Base-by-base conservation (phyloP, 37 sponge, comb jelly and placozoan genomes). In the Halichondria panicea region DNA sequence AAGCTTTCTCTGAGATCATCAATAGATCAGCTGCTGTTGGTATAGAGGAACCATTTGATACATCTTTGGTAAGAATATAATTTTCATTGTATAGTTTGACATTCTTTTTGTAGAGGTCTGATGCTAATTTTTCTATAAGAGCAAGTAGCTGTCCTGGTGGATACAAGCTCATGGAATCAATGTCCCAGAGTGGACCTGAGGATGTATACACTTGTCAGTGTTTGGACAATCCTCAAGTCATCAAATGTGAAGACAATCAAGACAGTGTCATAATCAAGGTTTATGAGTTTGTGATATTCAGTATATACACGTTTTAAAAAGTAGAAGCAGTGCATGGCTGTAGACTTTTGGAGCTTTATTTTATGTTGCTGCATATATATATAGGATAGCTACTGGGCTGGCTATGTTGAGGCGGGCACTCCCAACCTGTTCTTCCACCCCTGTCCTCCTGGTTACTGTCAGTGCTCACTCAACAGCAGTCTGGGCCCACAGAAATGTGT, bases 401-500 rank as follows among this genome's bases (percentile, higher is more conserved):
- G 25, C 19, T 63, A 39, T 28, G 4, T 19, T 27, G n/a, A 32
- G n/a, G 22, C 30, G 28, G 15, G 27, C 13, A 7, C 18, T 34
- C 63, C 48, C 45, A 76, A 76, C 32, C 55, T 82, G 5, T 66
- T 66, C 43, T 27, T 43, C 43, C 66, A 82, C 58, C 70, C 71
- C 0, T 84, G 85, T 35, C 85, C 85, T 54, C 35, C 72, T 36
- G 78, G 78, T 13, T 84, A 84, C 44, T 84, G 85, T 28, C 78
- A 44, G 31, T 84, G 85, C 52, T 35, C 55, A 25, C 25, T 62
- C 43, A 59, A 41, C n/a, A 58, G 41, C 46, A 61, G 59, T 32
- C 59, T 63, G 3, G 72, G 41, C 8, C 21, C 42, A 28, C 40
- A 40, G n/a, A 66, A 1, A 25, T 72, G 73, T 72, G 50, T 36